phyloP scores from a whole-genome alignment of 2,797 vertebrate genomes.

The Mus caroli region DNA sequence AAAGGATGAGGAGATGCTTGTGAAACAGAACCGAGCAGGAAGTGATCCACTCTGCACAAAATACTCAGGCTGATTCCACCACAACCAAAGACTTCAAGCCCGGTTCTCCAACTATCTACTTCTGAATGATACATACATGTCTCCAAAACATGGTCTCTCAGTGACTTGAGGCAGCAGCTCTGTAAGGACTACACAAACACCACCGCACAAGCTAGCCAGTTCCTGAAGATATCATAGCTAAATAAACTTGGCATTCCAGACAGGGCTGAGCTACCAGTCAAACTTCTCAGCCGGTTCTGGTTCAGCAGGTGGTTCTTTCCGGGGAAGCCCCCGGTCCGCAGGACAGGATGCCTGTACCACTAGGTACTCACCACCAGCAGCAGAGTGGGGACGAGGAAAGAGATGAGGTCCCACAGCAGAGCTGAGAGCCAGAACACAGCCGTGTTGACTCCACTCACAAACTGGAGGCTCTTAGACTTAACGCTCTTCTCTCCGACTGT shows the following conservation, averaged over 20 bases:
- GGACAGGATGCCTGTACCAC: too few species aligned
- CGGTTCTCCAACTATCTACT: neutral
- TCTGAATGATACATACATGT: neutral
- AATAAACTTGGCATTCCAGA: neutral
- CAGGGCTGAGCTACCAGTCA: neutral
- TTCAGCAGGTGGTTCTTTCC: neutral
- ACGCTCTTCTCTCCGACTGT: conserved; percentile 93
- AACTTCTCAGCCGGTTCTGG: neutral
- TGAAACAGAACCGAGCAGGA: neutral
- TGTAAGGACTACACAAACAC: neutral
- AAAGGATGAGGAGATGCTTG: neutral
- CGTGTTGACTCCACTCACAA: conserved; percentile 94
- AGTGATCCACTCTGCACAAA: too few species aligned
- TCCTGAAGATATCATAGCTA: too few species aligned
- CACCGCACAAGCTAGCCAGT: neutral
- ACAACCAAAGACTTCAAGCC: neutral
- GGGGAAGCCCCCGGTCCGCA: neutral
- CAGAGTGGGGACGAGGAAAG: conserved; percentile 94
- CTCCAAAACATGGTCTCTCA: neutral
- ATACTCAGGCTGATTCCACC: neutral
- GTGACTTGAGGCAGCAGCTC: neutral
- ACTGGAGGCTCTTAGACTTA: conserved; percentile 96
- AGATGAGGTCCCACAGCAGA: conserved; percentile 96
- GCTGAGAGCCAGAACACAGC: conserved; percentile 96
- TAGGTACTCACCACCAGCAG: conserved; percentile 93